These are phyloP conservation scores for Oryzias dopingdopingensis DNA, from an alignment of 2,797 vertebrate species.

Conservation along the genomic window DNA sequence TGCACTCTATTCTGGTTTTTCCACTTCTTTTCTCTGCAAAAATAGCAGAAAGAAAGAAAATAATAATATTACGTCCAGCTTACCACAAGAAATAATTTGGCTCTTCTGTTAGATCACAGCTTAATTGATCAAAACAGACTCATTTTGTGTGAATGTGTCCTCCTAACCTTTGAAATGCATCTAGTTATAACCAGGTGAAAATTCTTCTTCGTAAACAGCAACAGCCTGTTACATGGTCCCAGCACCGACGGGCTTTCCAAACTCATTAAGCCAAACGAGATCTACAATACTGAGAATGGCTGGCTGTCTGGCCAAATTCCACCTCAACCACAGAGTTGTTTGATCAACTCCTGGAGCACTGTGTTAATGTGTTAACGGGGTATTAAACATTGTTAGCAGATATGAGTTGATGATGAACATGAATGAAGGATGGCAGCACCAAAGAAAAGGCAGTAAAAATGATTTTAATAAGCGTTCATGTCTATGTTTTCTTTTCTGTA, in stretches of 20 bases:
- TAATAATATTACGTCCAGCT: constrained; percentile 6
- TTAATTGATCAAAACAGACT: constrained; percentile 42
- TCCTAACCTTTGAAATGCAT: constrained; percentile 55
- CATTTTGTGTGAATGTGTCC: constrained; percentile 57
- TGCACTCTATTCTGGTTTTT: too few species aligned
- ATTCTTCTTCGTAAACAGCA: constrained; percentile 39
- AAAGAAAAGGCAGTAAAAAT: constrained; percentile 29
- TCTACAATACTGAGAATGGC: constrained; percentile 56
- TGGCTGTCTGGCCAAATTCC: constrained; percentile 53
- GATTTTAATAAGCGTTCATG: constrained; percentile 52
- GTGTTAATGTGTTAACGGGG: constrained; percentile 33
- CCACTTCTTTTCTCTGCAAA: too few species aligned
- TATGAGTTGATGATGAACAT: constrained; percentile 20
- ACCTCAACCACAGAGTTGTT: constrained; percentile 53
- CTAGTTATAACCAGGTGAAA: constrained; percentile 56
- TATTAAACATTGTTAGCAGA: constrained; percentile 10
- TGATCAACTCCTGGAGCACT: constrained; percentile 51
- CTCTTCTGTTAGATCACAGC: constrained; percentile 26
- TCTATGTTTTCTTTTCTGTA: constrained; percentile 35
- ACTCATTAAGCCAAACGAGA: constrained; percentile 56
- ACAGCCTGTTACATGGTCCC: constrained; percentile 60
- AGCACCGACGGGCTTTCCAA: constrained; percentile 58
- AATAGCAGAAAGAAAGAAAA: background rate
- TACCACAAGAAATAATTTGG: constrained; percentile 22
- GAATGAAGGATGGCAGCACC: constrained; percentile 27